Conservation (phyloP, 2,797 vertebrate genomes). For the Balearica regulorum region DNA sequence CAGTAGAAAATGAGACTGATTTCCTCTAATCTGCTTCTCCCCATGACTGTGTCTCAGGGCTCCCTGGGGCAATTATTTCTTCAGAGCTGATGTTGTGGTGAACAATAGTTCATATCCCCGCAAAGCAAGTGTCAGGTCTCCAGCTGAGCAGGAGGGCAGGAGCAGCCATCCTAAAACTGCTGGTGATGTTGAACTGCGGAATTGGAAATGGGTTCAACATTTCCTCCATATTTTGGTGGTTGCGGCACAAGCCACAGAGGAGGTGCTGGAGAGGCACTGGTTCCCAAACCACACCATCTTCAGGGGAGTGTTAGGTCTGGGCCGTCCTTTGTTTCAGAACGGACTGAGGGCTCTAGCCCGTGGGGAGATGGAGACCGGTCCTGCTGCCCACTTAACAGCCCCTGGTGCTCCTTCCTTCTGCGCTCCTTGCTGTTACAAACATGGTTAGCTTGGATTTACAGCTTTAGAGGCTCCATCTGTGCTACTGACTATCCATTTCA, state of each 20-base stretch:
- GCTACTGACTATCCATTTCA: neutral
- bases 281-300: neutral
- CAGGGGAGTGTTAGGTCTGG: neutral
- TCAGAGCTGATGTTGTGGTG: neutral
- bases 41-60: neutral
- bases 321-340: neutral
- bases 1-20: conserved; percentile 3
- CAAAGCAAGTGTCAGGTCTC: neutral
- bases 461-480: neutral
- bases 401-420: neutral
- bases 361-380: neutral
- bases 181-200: neutral
- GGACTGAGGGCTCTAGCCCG: neutral
- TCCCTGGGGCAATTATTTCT: neutral
- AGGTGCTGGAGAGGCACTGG: neutral
- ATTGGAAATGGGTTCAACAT: neutral
- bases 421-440: neutral
- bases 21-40: neutral
- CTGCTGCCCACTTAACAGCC: neutral
- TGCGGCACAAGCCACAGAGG: neutral
- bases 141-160: neutral
- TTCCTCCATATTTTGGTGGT: neutral
- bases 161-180: neutral
- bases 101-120: neutral
- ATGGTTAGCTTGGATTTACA: neutral